Conservation (phyloP, 2,888 invertebrate genomes). For the Rhamnusium bicolor region DNA sequence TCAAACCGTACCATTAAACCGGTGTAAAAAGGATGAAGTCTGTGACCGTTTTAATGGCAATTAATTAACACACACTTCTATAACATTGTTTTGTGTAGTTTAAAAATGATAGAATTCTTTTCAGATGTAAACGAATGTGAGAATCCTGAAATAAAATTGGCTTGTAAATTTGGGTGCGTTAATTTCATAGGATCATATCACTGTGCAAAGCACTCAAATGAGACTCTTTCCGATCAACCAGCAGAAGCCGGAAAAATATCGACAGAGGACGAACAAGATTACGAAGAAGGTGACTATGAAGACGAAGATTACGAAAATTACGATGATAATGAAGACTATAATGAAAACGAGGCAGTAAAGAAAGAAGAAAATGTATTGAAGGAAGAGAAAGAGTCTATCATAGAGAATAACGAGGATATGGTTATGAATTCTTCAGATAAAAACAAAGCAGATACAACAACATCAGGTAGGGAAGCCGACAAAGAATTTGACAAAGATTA, state of each 20-base stretch:
- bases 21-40: too few relatives aligned
- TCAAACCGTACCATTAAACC: too few relatives aligned
- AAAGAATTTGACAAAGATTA: neutral
- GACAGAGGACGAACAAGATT: slow-evolving; percentile 48
- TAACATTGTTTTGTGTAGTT: neutral
- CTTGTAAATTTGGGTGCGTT: slow-evolving; percentile 74
- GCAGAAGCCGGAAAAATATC: slow-evolving; percentile 32
- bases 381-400: neutral
- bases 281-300: slow-evolving; percentile 44
- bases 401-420: neutral
- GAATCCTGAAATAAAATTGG: slow-evolving; percentile 64
- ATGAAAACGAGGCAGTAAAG: slow-evolving; percentile 1
- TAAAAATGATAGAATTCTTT: slow-evolving; percentile 37
- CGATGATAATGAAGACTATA: slow-evolving; percentile 38
- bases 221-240: slow-evolving; percentile 50
- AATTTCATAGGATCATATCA: slow-evolving; percentile 78
- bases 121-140: slow-evolving; percentile 81
- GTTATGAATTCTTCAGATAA: too few relatives aligned
- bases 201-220: slow-evolving; percentile 61
- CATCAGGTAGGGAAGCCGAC: too few relatives aligned
- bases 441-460: too few relatives aligned
- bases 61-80: too few relatives aligned
- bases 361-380: neutral
- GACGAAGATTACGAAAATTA: slow-evolving; percentile 51
- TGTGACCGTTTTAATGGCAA: too few relatives aligned